These are phyloP conservation scores for Holothuria leucospilota DNA, from an alignment of 53 echinoderm and acorn worm species.

Conservation along the genomic window DNA sequence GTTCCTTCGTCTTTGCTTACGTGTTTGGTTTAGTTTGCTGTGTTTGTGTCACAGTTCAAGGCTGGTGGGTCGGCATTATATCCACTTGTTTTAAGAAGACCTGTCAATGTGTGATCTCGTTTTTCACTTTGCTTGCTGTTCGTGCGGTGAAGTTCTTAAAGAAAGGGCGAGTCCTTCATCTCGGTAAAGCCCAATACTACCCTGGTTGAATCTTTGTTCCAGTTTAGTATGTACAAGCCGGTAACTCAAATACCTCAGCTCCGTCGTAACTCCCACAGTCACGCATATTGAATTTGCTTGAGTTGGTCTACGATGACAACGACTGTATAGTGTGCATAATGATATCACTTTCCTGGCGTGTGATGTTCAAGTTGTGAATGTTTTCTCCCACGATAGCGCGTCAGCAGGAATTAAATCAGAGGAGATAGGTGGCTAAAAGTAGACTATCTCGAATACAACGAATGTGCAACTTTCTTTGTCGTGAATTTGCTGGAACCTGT, in stretches of 20 bases:
- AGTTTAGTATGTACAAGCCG: not conserved
- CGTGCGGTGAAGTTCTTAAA: too few species aligned
- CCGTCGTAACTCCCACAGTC: slow-evolving; percentile 33
- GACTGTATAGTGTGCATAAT: slow-evolving; percentile 48
- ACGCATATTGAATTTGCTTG: slow-evolving; percentile 34
- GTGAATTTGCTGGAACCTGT: slow-evolving; percentile 49
- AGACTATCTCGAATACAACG: too few species aligned
- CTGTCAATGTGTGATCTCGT: not conserved
- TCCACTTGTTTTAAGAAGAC: slow-evolving; percentile 4
- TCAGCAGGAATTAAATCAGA: slow-evolving; percentile 12
- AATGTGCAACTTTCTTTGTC: slow-evolving; percentile 51
- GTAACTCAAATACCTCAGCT: slow-evolving; percentile 13
- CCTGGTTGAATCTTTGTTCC: not conserved
- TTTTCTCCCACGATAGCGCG: slow-evolving; percentile 29
- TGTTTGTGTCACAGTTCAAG: too few species aligned
- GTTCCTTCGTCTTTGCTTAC: not conserved
- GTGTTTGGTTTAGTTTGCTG: not conserved
- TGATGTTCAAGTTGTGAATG: slow-evolving; percentile 14
- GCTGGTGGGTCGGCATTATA: not conserved
- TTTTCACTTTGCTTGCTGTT: not conserved
- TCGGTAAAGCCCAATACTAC: slow-evolving; percentile 32
- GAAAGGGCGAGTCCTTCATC: too few species aligned
- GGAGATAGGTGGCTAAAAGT: too few species aligned
- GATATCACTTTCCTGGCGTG: not conserved
- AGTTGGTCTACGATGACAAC: too few species aligned